A percentile compares a stretch with the other conserved stretches of the same genome.
These are phyloP conservation scores for Arenaria interpres DNA, from an alignment of 2,113 vertebrate genomes.

Conservation along the genomic window DNA sequence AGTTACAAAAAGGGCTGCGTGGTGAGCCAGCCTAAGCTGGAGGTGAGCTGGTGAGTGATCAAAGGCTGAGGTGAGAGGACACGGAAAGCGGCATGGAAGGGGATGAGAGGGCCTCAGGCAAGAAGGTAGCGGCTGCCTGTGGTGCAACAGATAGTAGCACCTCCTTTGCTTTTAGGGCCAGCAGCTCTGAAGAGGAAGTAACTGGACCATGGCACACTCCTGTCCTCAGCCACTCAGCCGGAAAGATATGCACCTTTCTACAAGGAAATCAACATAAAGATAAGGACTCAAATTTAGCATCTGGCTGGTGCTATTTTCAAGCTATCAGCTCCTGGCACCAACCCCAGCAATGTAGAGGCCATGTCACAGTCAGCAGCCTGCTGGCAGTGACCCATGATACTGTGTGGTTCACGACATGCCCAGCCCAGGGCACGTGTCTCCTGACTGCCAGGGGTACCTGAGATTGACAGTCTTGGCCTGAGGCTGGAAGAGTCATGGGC, in stretches of 20 bases:
- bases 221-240: neutral
- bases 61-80: neutral
- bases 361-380: neutral
- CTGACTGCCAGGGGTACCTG: neutral
- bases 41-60: neutral
- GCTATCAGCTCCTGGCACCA: neutral
- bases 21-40: neutral
- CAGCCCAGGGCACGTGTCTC: neutral
- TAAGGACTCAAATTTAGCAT: neutral
- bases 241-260: neutral
- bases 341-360: fast-evolving
- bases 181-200: fast-evolving
- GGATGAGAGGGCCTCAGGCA: neutral
- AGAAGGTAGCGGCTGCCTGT: neutral
- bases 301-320: neutral
- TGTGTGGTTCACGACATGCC: fast-evolving
- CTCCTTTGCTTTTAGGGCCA: neutral
- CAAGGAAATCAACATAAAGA: neutral
- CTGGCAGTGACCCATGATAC: neutral
- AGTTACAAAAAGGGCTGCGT: neutral
- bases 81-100: neutral
- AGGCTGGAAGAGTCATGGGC: neutral
- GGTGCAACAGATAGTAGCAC: neutral
- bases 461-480: neutral
- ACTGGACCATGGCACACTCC: neutral